Base-by-base conservation (phyloP, 2,888 invertebrate species). In the Cephus runcator region DNA sequence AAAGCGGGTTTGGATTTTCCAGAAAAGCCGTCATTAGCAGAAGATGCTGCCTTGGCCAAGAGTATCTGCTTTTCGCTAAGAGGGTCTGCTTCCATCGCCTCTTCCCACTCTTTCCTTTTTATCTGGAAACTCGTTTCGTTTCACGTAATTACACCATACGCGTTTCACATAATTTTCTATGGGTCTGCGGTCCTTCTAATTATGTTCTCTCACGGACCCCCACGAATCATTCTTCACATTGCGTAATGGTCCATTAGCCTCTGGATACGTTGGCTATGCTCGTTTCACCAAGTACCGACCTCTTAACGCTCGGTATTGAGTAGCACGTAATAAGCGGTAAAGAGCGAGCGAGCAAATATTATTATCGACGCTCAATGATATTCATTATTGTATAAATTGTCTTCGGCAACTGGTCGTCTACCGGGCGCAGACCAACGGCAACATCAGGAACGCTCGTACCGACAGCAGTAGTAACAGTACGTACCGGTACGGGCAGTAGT, bases 331-430 rank as follows among this genome's bases (percentile, higher is more conserved):
- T 56, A 56, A 56, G 56, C 56, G 23, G 23, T 56, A 23, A 23
- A 56, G 15, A 23, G 9, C 23, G 2, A 56, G 6, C 23, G 56
- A 56, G 23, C 23, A 23, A 56, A 56, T 23, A 56, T 56, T 23
- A 79, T 79, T 75, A 34, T 78, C 76, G 76, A 79, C 76, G 69
- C 73, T 35, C 76, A 77, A 81, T 77, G 79, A 82, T 84, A 85
- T 87, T 86, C 84, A 83, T 84, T 85, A 85, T 82, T 81, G 68
- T 35, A 31, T 75, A 75, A 69, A 76, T 75, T 69, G 30, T 76
- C 75, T 31, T 81, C 84, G 83, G 87, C 86, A 86, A 86, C 85
- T 84, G 82, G 85, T 86, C 35, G 35, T 83, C 80, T 79, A 56
- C 9, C 40, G 40, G 56, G 0, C 56, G 4, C 56, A 23, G 56